A percentile compares a stretch with the other conserved stretches of the same genome.
Conservation (phyloP, 2,888 invertebrate genomes). For the Eudemis profundana region DNA sequence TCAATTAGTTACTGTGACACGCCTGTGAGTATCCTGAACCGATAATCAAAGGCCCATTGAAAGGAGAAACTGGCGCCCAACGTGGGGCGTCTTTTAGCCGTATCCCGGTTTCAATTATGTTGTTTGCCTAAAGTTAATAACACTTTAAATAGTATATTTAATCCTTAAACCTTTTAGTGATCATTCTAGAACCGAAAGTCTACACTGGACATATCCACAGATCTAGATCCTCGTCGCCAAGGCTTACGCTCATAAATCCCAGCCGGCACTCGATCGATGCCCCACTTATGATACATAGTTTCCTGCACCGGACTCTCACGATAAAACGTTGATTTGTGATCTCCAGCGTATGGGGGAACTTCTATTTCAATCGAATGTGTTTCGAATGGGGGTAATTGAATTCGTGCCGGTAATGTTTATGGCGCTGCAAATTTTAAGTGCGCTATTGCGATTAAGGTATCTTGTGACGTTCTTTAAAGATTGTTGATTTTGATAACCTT, state of each 20-base stretch:
- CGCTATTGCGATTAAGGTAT: background rate
- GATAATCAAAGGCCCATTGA: too few relatives aligned
- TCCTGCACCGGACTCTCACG: constrained; percentile 63
- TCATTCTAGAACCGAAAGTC: background rate
- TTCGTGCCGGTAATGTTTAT: constrained; percentile 40
- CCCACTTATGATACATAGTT: constrained; percentile 75
- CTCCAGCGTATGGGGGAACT: constrained; percentile 49
- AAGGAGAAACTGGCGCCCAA: too few relatives aligned
- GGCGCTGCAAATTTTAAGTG: constrained; percentile 7
- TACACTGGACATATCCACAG: constrained; percentile 53
- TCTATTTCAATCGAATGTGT: constrained; percentile 44
- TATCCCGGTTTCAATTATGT: too few relatives aligned
- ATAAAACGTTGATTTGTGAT: constrained; percentile 71
- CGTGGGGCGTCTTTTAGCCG: too few relatives aligned
- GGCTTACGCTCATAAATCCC: constrained; percentile 65
- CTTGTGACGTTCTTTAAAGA: background rate
- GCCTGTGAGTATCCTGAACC: too few relatives aligned
- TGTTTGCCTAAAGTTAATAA: too few relatives aligned
- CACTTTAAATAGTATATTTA: too few relatives aligned
- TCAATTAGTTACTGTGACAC: too few relatives aligned
- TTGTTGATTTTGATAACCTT: background rate
- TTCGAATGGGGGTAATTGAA: constrained; percentile 46
- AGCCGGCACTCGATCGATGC: constrained; percentile 67
- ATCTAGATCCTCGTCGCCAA: constrained; percentile 43
- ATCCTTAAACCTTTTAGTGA: too few relatives aligned